A percentile compares a stretch with the other conserved stretches of the same genome.
These are phyloP conservation scores for Nezara viridula DNA, from an alignment of 2,888 invertebrate genomes.

Conservation along the genomic window DNA sequence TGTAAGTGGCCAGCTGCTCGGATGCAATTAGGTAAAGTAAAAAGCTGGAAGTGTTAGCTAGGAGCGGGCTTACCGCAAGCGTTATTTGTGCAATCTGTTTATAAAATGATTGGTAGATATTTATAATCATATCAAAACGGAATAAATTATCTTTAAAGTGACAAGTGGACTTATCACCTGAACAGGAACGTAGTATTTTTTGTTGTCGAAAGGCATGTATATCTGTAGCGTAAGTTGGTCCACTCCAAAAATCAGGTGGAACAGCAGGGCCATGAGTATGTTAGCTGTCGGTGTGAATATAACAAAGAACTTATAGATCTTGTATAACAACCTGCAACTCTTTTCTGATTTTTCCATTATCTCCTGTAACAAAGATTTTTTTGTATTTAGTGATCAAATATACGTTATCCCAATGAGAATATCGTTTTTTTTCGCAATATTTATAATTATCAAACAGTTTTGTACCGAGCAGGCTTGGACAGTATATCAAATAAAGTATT, in stretches of 20 bases:
- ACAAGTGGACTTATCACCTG: neutral
- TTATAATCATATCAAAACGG: neutral
- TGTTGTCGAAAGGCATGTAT: neutral
- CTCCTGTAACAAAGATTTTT: neutral
- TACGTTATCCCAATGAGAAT: too few species aligned
- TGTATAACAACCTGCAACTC: neutral
- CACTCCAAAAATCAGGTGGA: neutral
- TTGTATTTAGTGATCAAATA: neutral
- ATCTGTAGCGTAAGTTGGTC: neutral
- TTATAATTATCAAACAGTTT: too few species aligned
- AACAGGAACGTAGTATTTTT: conserved; percentile 1
- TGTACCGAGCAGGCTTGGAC: too few species aligned
- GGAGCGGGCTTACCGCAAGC: neutral
- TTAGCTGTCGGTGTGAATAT: neutral
- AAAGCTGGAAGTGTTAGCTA: neutral
- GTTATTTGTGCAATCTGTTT: neutral
- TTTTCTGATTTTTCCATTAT: conserved; percentile 9
- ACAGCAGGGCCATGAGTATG: neutral
- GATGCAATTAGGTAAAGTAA: neutral
- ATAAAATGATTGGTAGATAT: neutral
- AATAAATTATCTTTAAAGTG: neutral
- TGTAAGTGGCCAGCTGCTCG: conserved; percentile 2
- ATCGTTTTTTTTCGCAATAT: too few species aligned
- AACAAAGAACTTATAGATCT: neutral
- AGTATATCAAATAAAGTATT: too few species aligned